phyloP scores from a whole-genome alignment of 2,797 vertebrate genomes.

The Onychomys arenicola region DNA sequence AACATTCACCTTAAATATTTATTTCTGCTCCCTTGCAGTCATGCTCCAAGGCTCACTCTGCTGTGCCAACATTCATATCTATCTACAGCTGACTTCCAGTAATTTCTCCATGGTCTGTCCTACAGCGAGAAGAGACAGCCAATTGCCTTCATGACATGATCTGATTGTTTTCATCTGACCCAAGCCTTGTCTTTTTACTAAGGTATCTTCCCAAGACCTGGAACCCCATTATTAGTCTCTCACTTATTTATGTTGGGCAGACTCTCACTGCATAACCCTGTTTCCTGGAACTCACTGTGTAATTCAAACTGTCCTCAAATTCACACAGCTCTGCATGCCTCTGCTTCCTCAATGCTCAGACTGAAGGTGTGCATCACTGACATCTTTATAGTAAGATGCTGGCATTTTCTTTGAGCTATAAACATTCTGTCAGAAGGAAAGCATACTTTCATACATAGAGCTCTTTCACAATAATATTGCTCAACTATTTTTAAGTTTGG shows the following conservation, averaged over 20 bases:
- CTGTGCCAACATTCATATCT: constrained; percentile 1
- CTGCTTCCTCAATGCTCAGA: neutral
- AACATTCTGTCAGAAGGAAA: neutral
- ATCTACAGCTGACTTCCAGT: neutral
- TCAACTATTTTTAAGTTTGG: neutral
- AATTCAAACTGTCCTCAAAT: too few species aligned
- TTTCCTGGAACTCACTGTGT: neutral
- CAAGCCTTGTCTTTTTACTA: neutral
- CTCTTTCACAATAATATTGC: neutral
- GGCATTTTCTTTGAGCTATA: neutral
- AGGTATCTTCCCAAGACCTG: neutral
- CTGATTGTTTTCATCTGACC: neutral
- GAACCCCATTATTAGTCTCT: neutral
- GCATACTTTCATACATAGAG: neutral
- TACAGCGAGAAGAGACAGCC: constrained; percentile 22
- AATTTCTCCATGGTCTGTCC: constrained; percentile 17
- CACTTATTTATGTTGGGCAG: neutral
- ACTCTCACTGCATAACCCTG: neutral
- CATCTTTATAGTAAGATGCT: neutral
- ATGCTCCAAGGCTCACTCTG: neutral
- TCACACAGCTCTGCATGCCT: neutral
- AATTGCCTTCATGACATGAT: neutral
- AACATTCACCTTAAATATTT: constrained; percentile 59
- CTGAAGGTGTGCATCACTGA: too few species aligned
- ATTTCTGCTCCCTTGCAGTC: constrained; percentile 13